Evolutionary conservation across 2,888 invertebrate genomes (phyloP), one percentile per base, ranked within the genome.

Genomic region (Octodonta nipae): DNA sequence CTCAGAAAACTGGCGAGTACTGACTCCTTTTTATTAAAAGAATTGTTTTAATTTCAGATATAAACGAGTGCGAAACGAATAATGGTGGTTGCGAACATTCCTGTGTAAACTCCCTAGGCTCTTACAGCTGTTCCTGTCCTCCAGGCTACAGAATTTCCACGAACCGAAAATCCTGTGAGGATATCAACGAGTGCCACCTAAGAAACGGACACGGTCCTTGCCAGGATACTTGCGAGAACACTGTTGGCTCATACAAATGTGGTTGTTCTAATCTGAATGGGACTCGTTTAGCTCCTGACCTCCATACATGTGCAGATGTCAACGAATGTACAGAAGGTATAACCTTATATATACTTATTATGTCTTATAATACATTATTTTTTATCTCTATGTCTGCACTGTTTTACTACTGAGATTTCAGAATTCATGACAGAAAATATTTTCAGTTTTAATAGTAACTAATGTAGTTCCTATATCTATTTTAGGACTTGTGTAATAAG

Each of bases 151-250:
- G 67, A 40, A 55, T 73, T 30, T 26, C 36, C 6, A 35, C 44
- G 8, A 45, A 48, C 35, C 44, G 46, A 11, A 47, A 43, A 33
- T 29, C 40, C 5, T 57, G 56, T 44, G 43, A 55, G 67, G 73
- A 74, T 55, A 61, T 71, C 44, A 71, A 75, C 55, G 75, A 75
- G 54, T 75, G 75, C 48, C 58, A 71, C 22, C 55, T 69, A 44
- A 66, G 72, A 46, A 73, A 73, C 54, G 75, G 74, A 3, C 73
- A 73, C 52, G 75, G 74, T 3, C 73, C 74, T 7, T 77, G 76
- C 50, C 71, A 75, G 53, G 73, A 73, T 45, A 61, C 60, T 17
- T 77, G 76, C 51, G 54, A 55, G 41, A 76, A 76, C 54, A 64
- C 63, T 24, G 60, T 64, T 45, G 73, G 74, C 26, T 62, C 68